phyloP scores from a whole-genome alignment of 2,797 vertebrate species.

The Hozukius guyotensis region DNA sequence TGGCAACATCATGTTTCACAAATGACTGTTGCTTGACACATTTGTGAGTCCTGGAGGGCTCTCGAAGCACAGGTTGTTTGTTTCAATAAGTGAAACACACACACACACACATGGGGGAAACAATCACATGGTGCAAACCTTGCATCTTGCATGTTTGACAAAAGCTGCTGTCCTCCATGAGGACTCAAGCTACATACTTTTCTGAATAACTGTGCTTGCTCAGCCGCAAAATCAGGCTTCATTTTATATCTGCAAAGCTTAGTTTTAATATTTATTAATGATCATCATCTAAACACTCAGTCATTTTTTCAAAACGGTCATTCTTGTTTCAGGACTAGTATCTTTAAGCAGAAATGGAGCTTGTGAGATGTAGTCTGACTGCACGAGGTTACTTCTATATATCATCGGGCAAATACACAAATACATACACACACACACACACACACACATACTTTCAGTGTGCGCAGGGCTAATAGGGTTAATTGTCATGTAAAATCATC shows the following conservation, averaged over 20 bases:
- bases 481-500: constrained; percentile 96
- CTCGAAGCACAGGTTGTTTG: no score
- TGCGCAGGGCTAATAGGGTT: constrained; percentile 94
- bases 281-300: not conserved
- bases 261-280: not conserved
- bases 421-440: not conserved
- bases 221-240: not conserved
- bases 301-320: not conserved
- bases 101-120: not conserved
- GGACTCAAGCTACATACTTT: not conserved
- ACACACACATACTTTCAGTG: constrained; percentile 55
- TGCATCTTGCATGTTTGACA: not conserved
- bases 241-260: not conserved
- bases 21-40: not conserved
- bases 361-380: not conserved
- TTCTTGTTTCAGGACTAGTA: not conserved
- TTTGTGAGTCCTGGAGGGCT: not conserved
- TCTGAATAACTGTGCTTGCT: not conserved
- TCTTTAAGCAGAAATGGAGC: not conserved
- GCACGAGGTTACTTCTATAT: not conserved
- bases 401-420: not conserved
- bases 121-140: not conserved
- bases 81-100: not conserved
- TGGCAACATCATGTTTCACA: not conserved
- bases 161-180: not conserved